Conservation (phyloP, 1,140 invertebrate genomes). For the Trichonephila clavipes region DNA sequence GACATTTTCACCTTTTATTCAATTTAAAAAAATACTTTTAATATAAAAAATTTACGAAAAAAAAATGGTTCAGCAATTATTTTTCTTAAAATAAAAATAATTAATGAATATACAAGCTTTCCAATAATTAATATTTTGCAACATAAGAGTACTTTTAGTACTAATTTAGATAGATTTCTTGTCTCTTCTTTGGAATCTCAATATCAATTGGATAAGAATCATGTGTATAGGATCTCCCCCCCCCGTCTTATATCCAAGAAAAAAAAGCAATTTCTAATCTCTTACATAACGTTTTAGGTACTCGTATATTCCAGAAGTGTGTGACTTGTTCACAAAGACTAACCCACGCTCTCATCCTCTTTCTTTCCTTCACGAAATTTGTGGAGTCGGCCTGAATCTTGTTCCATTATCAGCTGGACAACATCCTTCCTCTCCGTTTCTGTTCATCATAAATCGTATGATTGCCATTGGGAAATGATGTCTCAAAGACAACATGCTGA, state of each 20-base stretch:
- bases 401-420: neutral
- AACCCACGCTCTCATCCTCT: neutral
- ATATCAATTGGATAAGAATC: no score
- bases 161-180: no score
- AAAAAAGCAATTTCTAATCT: neutral
- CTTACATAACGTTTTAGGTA: neutral
- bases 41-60: no score
- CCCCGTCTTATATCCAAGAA: neutral
- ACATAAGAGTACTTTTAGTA: no score
- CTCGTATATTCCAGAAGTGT: neutral
- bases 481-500: constrained; percentile 17
- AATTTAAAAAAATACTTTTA: no score
- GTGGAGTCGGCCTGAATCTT: neutral
- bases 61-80: no score
- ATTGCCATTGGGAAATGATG: neutral
- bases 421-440: neutral
- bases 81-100: no score
- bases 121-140: no score
- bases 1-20: no score
- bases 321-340: neutral
- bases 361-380: neutral
- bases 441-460: constrained; percentile 10
- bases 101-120: no score
- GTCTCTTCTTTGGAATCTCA: no score
- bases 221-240: neutral